Evolutionary conservation across 2,888 invertebrate species (phyloP).

Genomic region (Napeogenes sylphis): DNA sequence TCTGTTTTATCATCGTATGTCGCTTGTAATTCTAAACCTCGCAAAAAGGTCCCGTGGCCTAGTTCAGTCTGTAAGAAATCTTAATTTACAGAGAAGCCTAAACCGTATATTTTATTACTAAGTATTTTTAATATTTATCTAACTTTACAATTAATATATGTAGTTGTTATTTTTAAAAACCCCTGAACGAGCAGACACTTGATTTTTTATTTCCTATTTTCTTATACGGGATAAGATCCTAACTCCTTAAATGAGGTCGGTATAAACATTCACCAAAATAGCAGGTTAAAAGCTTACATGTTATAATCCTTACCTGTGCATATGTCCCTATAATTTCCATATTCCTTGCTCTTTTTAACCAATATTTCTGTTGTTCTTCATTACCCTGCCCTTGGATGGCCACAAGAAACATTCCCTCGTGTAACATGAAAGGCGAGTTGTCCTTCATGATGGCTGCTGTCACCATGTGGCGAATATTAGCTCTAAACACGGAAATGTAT

Average conservation of each 20-base stretch:
- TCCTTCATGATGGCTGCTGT: conserved; percentile 82
- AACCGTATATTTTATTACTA: too few species aligned
- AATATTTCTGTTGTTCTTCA: conserved; percentile 89
- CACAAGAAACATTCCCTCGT: conserved; percentile 93
- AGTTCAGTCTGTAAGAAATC: conserved; percentile 85
- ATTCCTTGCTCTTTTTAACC: conserved; percentile 87
- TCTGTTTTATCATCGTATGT: conserved; percentile 89
- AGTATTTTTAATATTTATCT: too few species aligned
- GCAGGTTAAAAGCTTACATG: too few species aligned
- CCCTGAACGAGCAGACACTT: too few species aligned
- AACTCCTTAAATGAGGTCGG: too few species aligned
- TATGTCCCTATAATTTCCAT: conserved; percentile 94
- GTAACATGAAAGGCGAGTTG: conserved; percentile 83
- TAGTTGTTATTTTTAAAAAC: too few species aligned
- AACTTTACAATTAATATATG: too few species aligned
- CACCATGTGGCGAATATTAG: conserved; percentile 69
- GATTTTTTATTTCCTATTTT: too few species aligned
- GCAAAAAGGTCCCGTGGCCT: conserved; percentile 95
- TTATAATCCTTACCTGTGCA: conserved; percentile 81
- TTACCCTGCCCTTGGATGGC: conserved; percentile 90
- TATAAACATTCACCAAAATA: too few species aligned
- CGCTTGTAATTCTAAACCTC: conserved; percentile 94
- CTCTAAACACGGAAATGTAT: conserved; percentile 7
- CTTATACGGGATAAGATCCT: too few species aligned
- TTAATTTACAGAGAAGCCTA: too few species aligned